Evolutionary conservation across 2,797 vertebrate genomes (phyloP).

Genomic region (Sarcoramphus papa): DNA sequence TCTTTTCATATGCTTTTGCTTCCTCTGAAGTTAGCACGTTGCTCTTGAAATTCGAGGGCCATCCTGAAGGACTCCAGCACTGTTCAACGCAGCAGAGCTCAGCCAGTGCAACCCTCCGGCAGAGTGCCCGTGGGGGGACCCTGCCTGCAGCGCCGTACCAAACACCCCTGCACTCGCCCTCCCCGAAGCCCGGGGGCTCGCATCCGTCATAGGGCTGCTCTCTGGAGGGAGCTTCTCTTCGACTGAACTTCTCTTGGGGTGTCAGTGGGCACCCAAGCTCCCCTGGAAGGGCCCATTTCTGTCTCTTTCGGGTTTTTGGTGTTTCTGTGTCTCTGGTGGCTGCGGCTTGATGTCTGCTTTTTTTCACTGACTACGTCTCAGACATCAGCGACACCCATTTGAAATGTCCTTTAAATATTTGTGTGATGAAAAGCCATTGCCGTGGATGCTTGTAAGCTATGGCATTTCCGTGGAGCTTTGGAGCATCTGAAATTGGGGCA

Average conservation of each 20-base stretch:
- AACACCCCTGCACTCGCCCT: accelerated
- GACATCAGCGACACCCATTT: not conserved
- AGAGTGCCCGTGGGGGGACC: accelerated
- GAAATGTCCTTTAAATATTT: not conserved
- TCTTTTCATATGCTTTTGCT: not conserved
- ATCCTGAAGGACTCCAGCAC: not conserved
- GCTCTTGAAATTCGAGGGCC: not conserved
- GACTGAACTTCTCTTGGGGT: not conserved
- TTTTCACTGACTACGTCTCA: not conserved
- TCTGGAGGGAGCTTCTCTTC: not conserved
- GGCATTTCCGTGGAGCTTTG: not conserved
- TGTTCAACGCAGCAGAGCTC: not conserved
- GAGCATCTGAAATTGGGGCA: not conserved
- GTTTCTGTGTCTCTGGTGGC: not conserved
- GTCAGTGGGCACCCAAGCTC: not conserved
- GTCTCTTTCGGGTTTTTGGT: not conserved
- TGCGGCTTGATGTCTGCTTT: not conserved
- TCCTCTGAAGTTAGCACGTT: not conserved
- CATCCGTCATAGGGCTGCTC: not conserved
- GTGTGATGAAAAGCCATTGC: not conserved
- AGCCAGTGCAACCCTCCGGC: accelerated
- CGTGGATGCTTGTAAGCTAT: not conserved
- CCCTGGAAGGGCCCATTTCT: not conserved
- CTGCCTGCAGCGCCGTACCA: not conserved
- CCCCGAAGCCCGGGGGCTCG: not conserved